Evolutionary conservation across 1,140 invertebrate species (phyloP).

Genomic region (Uloborus diversus): DNA sequence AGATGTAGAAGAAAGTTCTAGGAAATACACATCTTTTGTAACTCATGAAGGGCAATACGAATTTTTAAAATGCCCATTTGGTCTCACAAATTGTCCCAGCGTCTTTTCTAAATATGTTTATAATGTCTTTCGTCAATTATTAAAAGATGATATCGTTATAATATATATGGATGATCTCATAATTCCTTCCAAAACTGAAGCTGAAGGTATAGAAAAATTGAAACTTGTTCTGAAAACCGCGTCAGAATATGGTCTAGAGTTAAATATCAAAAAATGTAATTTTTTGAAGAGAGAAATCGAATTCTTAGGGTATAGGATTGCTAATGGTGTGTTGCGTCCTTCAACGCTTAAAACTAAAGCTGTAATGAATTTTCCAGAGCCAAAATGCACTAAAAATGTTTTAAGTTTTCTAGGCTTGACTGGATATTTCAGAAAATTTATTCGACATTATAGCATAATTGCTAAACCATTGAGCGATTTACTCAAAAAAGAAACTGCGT

Average conservation of each 20-base stretch:
- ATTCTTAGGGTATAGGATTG: conserved; percentile 10
- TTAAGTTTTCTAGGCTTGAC: conserved; percentile 62
- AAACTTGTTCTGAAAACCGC: neutral
- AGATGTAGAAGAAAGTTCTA: neutral
- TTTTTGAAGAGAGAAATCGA: conserved; percentile 5
- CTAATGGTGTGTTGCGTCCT: neutral
- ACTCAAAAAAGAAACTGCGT: conserved; percentile 64
- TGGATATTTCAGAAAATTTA: conserved; percentile 62
- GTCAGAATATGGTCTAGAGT: conserved; percentile 5
- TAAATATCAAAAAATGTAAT: conserved; percentile 14
- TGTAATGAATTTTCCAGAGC: conserved; percentile 52
- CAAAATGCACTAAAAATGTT: conserved; percentile 60
- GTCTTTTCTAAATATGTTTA: conserved; percentile 60
- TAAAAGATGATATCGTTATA: conserved; percentile 6
- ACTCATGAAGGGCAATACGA: conserved; percentile 26
- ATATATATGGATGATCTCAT: conserved; percentile 62
- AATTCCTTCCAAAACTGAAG: conserved; percentile 21
- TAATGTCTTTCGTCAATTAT: conserved; percentile 53
- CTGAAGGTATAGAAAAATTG: conserved; percentile 34
- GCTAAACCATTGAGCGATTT: conserved; percentile 64
- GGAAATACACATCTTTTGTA: conserved; percentile 3
- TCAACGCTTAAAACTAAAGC: conserved; percentile 9
- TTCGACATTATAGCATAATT: conserved; percentile 59
- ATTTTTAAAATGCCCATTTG: conserved; percentile 15
- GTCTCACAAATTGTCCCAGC: neutral